Evolutionary conservation across 2,888 invertebrate species (phyloP).

Genomic region (Frankliniella intonsa): DNA sequence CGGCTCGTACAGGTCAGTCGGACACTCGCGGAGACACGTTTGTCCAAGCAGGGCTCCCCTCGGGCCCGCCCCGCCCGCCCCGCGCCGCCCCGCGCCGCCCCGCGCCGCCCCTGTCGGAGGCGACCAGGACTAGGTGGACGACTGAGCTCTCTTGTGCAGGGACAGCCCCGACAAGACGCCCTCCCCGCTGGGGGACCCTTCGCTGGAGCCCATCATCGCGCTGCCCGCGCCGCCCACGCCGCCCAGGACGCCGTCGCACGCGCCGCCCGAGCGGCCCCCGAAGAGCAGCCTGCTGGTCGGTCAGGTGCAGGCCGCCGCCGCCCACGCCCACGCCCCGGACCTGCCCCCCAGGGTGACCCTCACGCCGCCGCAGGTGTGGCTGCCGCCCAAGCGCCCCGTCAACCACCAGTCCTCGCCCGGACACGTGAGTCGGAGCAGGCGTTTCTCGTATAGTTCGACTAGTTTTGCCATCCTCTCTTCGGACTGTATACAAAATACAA

Average conservation of each 20-base stretch:
- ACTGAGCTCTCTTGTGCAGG: neutral
- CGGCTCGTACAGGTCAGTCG: neutral
- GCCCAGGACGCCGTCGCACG: conserved; percentile 32
- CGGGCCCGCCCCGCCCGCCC: too few relatives aligned
- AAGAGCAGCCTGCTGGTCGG: conserved; percentile 44
- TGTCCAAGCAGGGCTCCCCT: too few relatives aligned
- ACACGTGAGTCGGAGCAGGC: neutral
- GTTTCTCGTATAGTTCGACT: neutral
- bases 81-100: too few relatives aligned
- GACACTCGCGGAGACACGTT: too few relatives aligned
- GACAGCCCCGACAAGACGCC: conserved; percentile 12
- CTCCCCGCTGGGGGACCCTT: neutral
- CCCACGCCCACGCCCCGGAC: neutral
- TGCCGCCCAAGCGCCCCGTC: conserved; percentile 5
- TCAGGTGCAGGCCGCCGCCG: neutral
- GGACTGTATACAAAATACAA: too few relatives aligned
- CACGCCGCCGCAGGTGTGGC: conserved; percentile 8
- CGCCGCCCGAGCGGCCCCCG: conserved; percentile 38
- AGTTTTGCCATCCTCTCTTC: too few relatives aligned
- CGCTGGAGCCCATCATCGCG: conserved; percentile 32
- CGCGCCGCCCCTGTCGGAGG: neutral
- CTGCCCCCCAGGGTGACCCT: neutral
- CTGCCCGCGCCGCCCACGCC: conserved; percentile 36
- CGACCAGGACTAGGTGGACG: neutral
- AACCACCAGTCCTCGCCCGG: conserved; percentile 2